Conservation (phyloP, 2,888 invertebrate species). For the Drosophila ezoana region DNA sequence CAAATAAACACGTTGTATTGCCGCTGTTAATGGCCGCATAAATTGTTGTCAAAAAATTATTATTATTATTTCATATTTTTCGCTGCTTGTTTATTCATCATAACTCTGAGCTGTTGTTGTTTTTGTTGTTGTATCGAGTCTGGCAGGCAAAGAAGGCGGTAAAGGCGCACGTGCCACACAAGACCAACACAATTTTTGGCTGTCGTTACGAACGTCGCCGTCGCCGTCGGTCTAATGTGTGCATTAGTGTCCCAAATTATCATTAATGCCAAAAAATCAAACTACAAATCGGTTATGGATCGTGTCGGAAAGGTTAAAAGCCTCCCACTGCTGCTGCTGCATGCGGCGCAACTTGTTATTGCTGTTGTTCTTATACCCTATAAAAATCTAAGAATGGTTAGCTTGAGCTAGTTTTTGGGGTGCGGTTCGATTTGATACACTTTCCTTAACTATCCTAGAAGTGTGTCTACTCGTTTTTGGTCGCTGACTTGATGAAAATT, state of each 20-base stretch:
- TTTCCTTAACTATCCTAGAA: no score
- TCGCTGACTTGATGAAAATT: no score
- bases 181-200: conserved; percentile 42
- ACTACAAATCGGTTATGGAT: conserved; percentile 54
- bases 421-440: neutral
- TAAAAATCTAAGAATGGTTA: neutral
- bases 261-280: conserved; percentile 67
- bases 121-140: conserved; percentile 9
- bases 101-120: conserved; percentile 30
- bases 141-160: conserved; percentile 43
- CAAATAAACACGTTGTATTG: conserved; percentile 77
- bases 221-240: conserved; percentile 45
- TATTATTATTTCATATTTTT: conserved; percentile 52
- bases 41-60: conserved; percentile 72
- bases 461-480: no score
- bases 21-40: conserved; percentile 75
- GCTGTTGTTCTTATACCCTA: conserved; percentile 28
- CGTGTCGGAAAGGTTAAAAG: conserved; percentile 70
- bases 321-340: conserved; percentile 32
- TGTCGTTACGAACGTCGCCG: conserved; percentile 30
- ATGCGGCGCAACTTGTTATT: conserved; percentile 19
- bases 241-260: conserved; percentile 62
- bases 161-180: conserved; percentile 63
- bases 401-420: neutral
- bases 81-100: conserved; percentile 70